Percentiles rank a stretch among this genome's conserved stretches.
Conservation (phyloP, 2,113 vertebrate species). For the Percina caprodes region DNA sequence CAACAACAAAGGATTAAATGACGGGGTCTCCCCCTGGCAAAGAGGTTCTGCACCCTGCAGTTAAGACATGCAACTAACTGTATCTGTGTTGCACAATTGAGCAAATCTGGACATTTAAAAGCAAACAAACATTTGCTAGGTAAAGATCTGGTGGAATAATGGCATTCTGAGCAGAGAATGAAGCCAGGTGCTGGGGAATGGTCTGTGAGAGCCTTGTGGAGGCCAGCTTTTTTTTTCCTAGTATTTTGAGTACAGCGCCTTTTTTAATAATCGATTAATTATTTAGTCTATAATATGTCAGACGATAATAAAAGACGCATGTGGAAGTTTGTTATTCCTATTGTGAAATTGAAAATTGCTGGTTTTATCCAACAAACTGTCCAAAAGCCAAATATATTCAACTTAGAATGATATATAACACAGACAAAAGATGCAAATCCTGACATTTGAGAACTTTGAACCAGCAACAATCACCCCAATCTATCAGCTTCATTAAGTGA, state of each 20-base stretch:
- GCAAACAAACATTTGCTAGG: not conserved
- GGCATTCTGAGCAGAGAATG: too few species aligned
- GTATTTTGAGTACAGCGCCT: too few species aligned
- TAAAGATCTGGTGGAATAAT: too few species aligned
- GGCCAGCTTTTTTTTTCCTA: too few species aligned
- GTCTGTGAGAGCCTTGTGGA: too few species aligned
- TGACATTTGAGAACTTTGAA: not conserved
- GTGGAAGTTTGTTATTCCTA: not conserved
- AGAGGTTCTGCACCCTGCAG: constrained; percentile 17
- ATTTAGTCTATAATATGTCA: not conserved
- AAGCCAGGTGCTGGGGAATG: too few species aligned
- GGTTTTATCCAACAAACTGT: not conserved
- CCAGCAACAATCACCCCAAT: too few species aligned
- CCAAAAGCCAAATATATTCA: not conserved
- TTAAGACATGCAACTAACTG: not conserved
- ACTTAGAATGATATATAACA: not conserved
- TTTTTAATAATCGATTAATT: not conserved
- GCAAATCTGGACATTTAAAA: not conserved
- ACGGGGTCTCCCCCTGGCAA: constrained; percentile 25
- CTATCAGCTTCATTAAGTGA: too few species aligned
- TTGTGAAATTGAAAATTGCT: not conserved
- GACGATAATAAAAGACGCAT: not conserved
- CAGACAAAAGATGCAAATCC: not conserved
- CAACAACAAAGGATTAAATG: constrained; percentile 62
- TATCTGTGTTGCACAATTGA: not conserved